Evolutionary conservation across 2,113 vertebrate genomes (phyloP), one percentile per base, ranked within the genome.

Genomic region (Oncorhynchus masou): DNA sequence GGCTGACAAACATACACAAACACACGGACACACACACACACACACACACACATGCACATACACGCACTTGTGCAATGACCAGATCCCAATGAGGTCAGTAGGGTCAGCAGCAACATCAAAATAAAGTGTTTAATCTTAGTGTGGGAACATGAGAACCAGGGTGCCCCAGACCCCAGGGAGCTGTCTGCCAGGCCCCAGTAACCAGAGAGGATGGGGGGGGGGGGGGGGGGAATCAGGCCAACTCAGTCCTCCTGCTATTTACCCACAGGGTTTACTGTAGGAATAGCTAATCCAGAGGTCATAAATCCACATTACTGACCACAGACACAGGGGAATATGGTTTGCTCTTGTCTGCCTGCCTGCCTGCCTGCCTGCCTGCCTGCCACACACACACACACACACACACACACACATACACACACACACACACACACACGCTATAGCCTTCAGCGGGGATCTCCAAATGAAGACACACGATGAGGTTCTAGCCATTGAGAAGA

Each of bases 101-200:
- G 51, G 67, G 59, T 76, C 66, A 75, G 49, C 64, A 15, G 25
- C 70, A 57, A 34, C 69, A 77, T 79, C 39, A 79, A 79, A 79
- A 81, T 74, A 77, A 74, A 74, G 71, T 20, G 60, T 64, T 80
- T 82, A 73, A 84, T 79, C 71, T 79, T 81, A 79, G 79, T 11
- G n/a, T 22, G n/a, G 29, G 79, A 77, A 81, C 76, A 76, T 81
- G 83, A 79, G 83, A 84, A 84, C 67, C 76, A 72, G 68, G 77
- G 79, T 76, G 59, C 13, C 48, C 29, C 48, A 71, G 59, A 51
- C 76, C 71, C 62, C 66, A 24, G 59, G 76, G 83, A 65, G 45
- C 29, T 2, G 15, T 74, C 60, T 45, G 39, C 39, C 49, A 74
- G 27, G 59, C n/a, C 51, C 76, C 68, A 64, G 45, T 66, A 67